Base-by-base conservation (phyloP, 1,140 invertebrate genomes). In the Leptoteleia sp. region DNA sequence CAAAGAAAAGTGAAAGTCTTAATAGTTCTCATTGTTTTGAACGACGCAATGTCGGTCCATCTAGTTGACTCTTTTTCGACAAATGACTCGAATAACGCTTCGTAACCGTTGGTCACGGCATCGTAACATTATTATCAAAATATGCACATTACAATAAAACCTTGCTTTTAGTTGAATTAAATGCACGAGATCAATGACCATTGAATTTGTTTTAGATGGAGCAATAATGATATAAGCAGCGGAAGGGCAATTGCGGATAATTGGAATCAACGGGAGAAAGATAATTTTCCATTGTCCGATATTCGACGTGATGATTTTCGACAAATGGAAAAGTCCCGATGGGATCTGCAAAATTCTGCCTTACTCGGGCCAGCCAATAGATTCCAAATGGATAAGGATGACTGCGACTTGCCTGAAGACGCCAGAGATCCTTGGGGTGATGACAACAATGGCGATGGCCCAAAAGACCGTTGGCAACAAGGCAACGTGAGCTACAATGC, bases 351-450 rank as follows among this genome's bases (percentile, higher is more conserved):
- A 79, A n/a, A 68, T 82, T 7, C 35, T n/a, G n/a, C n/a, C n/a
- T n/a, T n/a, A n/a, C n/a, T n/a, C 8, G 40, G 19, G 3, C 62
- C 77, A 65, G 54, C 38, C 22, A 67, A 68, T 54, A 57, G 54
- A 25, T 48, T 50, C 47, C 62, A 47, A 35, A 19, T 57, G 37
- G 79, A 73, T 11, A 88, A 85, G 50, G 87, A 89, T 0, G 89
- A 90, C 48, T 88, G 83, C 31, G 89, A 90, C 64, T 72, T 90
- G 15, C 88, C 89, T 0, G 89, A 90, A 50, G 89, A 90, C 38
- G 89, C 89, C 4, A 81, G 82, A 57, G 89, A 90, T 80, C 89
- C 89, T 13, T 90, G 89, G 89, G 88, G 83, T 0, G 88, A 89
- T 19, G 88, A 89, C 12, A 79, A 89, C 8, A 71, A 61, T n/a